Evolutionary conservation across 2,888 invertebrate genomes (phyloP).

Genomic region (Baronia brevicornis): DNA sequence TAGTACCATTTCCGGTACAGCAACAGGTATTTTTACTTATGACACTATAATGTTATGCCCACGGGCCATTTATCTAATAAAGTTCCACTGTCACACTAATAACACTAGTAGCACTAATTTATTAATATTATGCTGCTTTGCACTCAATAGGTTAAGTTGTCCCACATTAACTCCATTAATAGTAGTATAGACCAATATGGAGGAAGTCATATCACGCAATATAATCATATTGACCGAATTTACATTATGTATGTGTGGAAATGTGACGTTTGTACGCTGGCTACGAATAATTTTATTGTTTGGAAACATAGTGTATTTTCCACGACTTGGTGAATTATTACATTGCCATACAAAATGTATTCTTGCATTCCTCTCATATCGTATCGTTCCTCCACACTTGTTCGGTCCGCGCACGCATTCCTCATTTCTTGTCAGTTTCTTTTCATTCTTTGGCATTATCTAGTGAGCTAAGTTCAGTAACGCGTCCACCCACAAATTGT

Average conservation of each 20-base stretch:
- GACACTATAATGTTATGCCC: constrained; percentile 32
- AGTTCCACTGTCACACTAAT: constrained; percentile 45
- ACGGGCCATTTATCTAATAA: constrained; percentile 38
- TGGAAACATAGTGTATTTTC: constrained; percentile 24
- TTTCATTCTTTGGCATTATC: constrained; percentile 72
- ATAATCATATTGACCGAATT: too few relatives aligned
- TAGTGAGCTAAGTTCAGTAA: constrained; percentile 63
- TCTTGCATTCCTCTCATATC: constrained; percentile 47
- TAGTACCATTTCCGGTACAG: too few relatives aligned
- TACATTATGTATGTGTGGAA: constrained; percentile 41
- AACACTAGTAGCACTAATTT: constrained; percentile 62
- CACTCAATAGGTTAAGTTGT: constrained; percentile 33
- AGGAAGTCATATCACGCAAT: constrained; percentile 48
- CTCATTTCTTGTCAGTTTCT: constrained; percentile 42
- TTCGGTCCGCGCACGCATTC: constrained; percentile 45
- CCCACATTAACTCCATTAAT: constrained; percentile 50
- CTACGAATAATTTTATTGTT: constrained; percentile 18
- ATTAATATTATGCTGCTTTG: constrained; percentile 64
- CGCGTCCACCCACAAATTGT: constrained; percentile 27
- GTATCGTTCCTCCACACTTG: constrained; percentile 41
- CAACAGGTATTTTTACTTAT: too few relatives aligned
- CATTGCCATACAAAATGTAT: constrained; percentile 36
- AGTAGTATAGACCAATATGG: constrained; percentile 48
- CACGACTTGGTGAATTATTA: constrained; percentile 31
- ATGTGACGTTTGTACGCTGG: constrained; percentile 20